Base-by-base conservation (phyloP, 2,888 invertebrate species). In the Chydorus sphaericus region DNA sequence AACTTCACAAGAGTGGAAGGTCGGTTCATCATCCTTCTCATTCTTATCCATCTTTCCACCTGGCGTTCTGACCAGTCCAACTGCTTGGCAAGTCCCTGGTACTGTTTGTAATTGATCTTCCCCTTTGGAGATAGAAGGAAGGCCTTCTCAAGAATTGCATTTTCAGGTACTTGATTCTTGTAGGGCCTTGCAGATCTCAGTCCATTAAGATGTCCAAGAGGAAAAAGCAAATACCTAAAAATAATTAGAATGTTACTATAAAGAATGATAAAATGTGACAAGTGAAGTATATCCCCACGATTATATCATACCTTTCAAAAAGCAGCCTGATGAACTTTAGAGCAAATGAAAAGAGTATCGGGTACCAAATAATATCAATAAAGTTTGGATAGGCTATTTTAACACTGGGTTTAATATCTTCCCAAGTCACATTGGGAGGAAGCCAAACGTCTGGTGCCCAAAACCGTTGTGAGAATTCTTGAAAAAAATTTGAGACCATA, bases 361-460 rank as follows among this genome's bases (percentile, higher is more conserved):
- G 33, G 61, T 77, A 39, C 7, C n/a, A n/a, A n/a, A 39, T 8
- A 6, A 39, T 20, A 39, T 39, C 39, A 20, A 20, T 10, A 39
- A 39, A 39, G 6, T 39, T n/a, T 16, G 39, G 16, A n/a, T 39
- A 39, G 39, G 16, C 16, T n/a, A 39, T n/a, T 10, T 7, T 39
- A n/a, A 10, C 78, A 66, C 82, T 81, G 51, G 89, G 86, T 63
- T 82, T 77, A 57, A 93, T 79, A 68, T 90, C 85, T 57, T 78
- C 77, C 94, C 94, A 94, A 63, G 88, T 87, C 59, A 80, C 80
- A 71, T 90, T 90, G 62, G 87, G 86, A 64, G 93, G 93, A 66
- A 94, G 77, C 94, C 94, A 94, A 67, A 93, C 75, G 69, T 78
- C 72, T 68, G 88, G 83, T 67, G 81, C 80, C 93, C 89, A 90